These are phyloP conservation scores for Heliothis subflexa DNA, from an alignment of 1,140 invertebrate genomes.

Conservation along the genomic window DNA sequence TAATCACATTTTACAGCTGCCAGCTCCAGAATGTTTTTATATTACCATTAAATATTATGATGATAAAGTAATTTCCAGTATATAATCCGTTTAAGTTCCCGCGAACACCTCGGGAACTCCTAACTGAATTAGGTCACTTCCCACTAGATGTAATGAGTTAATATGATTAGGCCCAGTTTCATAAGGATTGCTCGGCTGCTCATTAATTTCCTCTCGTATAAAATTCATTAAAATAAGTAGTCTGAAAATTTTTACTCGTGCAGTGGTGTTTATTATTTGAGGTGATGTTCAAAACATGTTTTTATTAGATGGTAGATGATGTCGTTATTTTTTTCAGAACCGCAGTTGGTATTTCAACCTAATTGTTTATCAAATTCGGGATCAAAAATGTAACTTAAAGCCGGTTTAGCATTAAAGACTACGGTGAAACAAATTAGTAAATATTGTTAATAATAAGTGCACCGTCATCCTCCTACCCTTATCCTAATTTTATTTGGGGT, in stretches of 20 bases:
- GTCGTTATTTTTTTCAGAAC: no score
- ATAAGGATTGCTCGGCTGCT: slow-evolving; percentile 6
- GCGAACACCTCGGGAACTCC: not conserved
- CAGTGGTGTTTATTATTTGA: no score
- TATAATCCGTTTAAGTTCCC: slow-evolving; percentile 26
- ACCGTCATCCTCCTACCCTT: no score
- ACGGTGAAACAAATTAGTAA: no score
- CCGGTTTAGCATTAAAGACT: no score
- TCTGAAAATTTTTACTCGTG: not conserved
- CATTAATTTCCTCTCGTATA: not conserved
- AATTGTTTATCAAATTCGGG: no score
- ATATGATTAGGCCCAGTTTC: slow-evolving; percentile 8
- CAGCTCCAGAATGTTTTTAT: not conserved
- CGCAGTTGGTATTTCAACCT: no score
- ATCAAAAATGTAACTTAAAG: no score
- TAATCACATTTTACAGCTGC: not conserved
- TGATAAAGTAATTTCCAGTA: slow-evolving; percentile 17
- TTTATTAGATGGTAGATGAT: no score
- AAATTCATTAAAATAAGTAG: not conserved
- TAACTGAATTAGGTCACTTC: slow-evolving; percentile 40
- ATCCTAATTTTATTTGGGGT: no score
- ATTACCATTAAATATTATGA: not conserved
- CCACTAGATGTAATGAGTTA: slow-evolving; percentile 27
- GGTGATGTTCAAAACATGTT: no score
- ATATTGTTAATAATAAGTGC: no score